Evolutionary conservation across 1,140 invertebrate genomes (phyloP).

Genomic region (Manduca sexta): DNA sequence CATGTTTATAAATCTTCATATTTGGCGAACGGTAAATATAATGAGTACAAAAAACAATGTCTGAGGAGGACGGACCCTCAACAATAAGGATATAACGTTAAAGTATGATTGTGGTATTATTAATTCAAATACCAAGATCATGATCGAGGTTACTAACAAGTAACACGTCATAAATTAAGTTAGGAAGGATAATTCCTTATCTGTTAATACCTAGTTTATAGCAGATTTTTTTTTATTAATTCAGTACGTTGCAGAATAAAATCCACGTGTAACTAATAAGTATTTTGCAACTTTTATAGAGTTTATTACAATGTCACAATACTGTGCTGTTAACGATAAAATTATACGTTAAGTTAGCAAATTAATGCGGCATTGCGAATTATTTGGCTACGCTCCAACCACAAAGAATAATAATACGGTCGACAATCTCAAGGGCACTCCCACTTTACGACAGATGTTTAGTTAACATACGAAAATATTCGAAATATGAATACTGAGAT

Average conservation of each 20-base stretch:
- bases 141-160: conserved; percentile 1
- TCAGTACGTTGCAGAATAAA: too few relatives aligned
- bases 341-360: conserved; percentile 38
- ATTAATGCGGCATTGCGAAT: conserved; percentile 39
- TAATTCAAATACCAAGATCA: conserved; percentile 7
- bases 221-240: too few relatives aligned
- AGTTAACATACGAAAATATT: neutral
- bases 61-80: conserved; percentile 9
- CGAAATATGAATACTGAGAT: neutral
- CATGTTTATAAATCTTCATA: conserved; percentile 13
- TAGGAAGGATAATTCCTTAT: too few relatives aligned
- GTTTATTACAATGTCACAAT: conserved; percentile 12
- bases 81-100: conserved; percentile 8
- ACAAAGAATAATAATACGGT: conserved; percentile 33
- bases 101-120: conserved; percentile 8
- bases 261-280: too few relatives aligned
- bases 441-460: conserved; percentile 31
- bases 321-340: conserved; percentile 19
- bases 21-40: conserved; percentile 10
- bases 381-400: conserved; percentile 46
- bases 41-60: conserved; percentile 9
- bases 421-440: conserved; percentile 45
- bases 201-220: too few relatives aligned
- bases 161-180: too few relatives aligned
- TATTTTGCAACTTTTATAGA: neutral